A percentile compares a stretch with the other conserved stretches of the same genome.
These are phyloP conservation scores for Aplysia californica DNA, from an alignment of 1,140 invertebrate species.

Conservation along the genomic window DNA sequence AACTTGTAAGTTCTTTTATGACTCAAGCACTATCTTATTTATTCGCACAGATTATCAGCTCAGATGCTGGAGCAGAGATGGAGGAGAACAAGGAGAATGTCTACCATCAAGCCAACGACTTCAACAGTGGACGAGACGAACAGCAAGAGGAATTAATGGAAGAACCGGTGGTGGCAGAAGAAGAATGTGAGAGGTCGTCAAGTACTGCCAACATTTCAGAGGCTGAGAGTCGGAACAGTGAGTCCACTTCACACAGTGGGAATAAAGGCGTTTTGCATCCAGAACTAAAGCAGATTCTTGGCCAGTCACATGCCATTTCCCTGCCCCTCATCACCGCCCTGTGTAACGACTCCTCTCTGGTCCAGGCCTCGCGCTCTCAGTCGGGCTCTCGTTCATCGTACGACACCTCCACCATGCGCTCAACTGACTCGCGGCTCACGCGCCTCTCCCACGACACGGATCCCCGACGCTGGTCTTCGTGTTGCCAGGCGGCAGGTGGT, in stretches of 20 bases:
- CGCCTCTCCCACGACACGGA: slow-evolving; percentile 52
- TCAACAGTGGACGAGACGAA: too few species aligned
- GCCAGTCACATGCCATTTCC: slow-evolving; percentile 50
- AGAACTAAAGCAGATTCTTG: slow-evolving; percentile 56
- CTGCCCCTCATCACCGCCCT: slow-evolving; percentile 59
- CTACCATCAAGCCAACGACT: not conserved
- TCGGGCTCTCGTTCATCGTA: slow-evolving; percentile 48
- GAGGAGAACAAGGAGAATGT: slow-evolving; percentile 24
- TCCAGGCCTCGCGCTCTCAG: slow-evolving; percentile 36
- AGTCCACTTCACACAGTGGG: too few species aligned
- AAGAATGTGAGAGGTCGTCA: not conserved
- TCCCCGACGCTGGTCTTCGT: slow-evolving; percentile 52
- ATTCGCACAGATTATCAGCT: too few species aligned
- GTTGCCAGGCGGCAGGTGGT: slow-evolving; percentile 38
- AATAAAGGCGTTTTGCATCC: slow-evolving; percentile 58
- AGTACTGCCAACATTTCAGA: slow-evolving; percentile 4
- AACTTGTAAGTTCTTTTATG: too few species aligned
- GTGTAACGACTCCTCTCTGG: slow-evolving; percentile 57
- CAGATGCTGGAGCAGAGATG: too few species aligned
- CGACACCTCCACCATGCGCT: slow-evolving; percentile 54
- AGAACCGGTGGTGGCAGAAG: not conserved
- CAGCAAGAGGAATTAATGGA: too few species aligned
- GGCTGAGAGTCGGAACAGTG: too few species aligned
- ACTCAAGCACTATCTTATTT: too few species aligned
- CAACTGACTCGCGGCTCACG: slow-evolving; percentile 53